phyloP scores from a whole-genome alignment of 2,797 vertebrate species.

The Pelodytes ibericus region DNA sequence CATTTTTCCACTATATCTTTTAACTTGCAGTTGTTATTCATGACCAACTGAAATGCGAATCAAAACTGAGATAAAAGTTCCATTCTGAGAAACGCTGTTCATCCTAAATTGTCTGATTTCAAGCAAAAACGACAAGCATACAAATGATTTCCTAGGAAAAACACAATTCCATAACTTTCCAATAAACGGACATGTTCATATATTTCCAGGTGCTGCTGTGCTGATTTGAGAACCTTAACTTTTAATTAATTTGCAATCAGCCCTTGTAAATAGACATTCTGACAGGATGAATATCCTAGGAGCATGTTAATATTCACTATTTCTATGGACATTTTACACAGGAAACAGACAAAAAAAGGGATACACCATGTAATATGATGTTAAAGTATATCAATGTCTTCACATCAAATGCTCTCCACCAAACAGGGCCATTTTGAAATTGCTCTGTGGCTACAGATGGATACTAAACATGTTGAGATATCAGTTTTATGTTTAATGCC shows the following conservation, averaged over 20 bases:
- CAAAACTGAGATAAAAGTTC: conserved; percentile 12
- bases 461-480: too few relatives aligned
- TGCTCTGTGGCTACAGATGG: too few relatives aligned
- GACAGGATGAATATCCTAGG: too few relatives aligned
- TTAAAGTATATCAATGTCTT: too few relatives aligned
- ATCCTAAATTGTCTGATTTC: conserved; percentile 4
- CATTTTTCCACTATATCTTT: conserved; percentile 22
- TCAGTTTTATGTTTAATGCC: too few relatives aligned
- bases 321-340: too few relatives aligned
- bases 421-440: too few relatives aligned
- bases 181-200: background rate
- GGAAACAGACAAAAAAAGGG: too few relatives aligned
- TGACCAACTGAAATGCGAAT: conserved; percentile 5
- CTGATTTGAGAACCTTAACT: background rate
- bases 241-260: background rate
- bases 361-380: too few relatives aligned
- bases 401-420: too few relatives aligned
- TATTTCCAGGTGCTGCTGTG: background rate
- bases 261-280: background rate
- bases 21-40: background rate
- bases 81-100: background rate
- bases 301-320: too few relatives aligned
- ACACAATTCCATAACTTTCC: background rate
- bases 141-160: background rate
- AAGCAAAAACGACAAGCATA: conserved; percentile 11